phyloP scores from a whole-genome alignment of 2,888 invertebrate genomes.

The Bugulina stolonifera region DNA sequence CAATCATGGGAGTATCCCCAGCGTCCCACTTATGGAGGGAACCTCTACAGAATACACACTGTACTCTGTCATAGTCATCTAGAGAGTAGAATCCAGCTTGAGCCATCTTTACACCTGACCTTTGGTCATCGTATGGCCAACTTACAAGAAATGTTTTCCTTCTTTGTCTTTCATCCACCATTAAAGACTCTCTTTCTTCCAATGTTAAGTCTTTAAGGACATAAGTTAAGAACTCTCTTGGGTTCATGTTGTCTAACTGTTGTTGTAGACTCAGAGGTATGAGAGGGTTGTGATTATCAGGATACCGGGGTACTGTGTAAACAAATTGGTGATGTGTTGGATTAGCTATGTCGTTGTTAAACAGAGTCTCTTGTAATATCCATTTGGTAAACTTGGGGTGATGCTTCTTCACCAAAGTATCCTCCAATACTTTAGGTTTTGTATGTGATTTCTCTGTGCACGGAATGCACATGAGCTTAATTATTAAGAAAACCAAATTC shows the following conservation, averaged over 20 bases:
- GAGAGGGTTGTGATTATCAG: neutral
- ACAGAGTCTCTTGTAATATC: too few relatives aligned
- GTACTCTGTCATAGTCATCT: neutral
- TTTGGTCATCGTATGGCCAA: neutral
- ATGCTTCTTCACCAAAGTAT: too few relatives aligned
- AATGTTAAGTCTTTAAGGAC: neutral
- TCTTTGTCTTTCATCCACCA: neutral
- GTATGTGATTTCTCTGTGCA: too few relatives aligned
- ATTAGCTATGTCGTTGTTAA: too few relatives aligned
- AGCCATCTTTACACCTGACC: neutral
- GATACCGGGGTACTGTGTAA: neutral
- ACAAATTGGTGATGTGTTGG: too few relatives aligned
- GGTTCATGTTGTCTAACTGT: neutral
- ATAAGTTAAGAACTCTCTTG: neutral
- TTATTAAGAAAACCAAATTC: too few relatives aligned
- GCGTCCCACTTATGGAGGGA: slow-evolving; percentile 84
- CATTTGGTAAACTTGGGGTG: too few relatives aligned
- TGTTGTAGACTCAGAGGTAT: neutral
- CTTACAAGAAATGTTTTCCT: neutral
- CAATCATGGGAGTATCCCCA: slow-evolving; percentile 82
- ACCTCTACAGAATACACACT: neutral
- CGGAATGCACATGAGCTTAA: too few relatives aligned
- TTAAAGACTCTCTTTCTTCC: neutral
- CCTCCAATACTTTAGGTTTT: too few relatives aligned
- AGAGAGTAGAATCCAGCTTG: neutral